Base-by-base conservation (phyloP, 2,113 vertebrate genomes). In the Chlorocebus sabaeus region DNA sequence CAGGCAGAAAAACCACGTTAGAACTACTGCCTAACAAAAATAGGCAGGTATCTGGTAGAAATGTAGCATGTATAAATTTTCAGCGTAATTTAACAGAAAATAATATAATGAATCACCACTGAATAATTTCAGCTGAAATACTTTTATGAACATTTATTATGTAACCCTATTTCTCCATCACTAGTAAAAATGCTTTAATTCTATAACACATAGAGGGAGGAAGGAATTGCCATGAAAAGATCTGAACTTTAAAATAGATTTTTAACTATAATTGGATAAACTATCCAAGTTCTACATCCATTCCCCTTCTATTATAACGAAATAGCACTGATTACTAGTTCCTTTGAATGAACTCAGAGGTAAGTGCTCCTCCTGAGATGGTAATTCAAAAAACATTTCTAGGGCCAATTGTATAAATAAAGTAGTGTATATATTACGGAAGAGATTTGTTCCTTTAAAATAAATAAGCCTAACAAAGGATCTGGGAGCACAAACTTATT, bases 71-170 rank as follows among this genome's bases (percentile, higher is more conserved):
- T 81, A 67, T 50, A 95, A 83, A 61, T 40, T 90, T 89, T 48
- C 89, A 80, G 50, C 40, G 61, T 43, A 72, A 45, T 32, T 91
- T 80, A 68, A 43, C 40, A 95, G 90, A 91, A 97, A 93, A 81
- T 25, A 52, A 43, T 25, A 38, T 52, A 96, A 88, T 57, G 92
- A 95, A 50, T 93, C 8, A 95, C 38, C 83, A 30, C 40, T 35
- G 30, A 80, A 38, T 2, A 84, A 22, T 72, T 81, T 64, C 89
- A 75, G 25, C 32, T 95, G 40, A 96, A 95, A 94, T 82, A 40
- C 82, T 95, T 93, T 73, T 83, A 30, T 8, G 23, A 22, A 61
- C 67, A 32, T 72, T 76, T 93, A 80, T 61, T 50, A 78, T 27
- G 27, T 64, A 92, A 80, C 64, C 89, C 27, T 89, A 50, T 52